phyloP scores from a whole-genome alignment of 2,888 invertebrate species.

The Tetheella fluctuosa region DNA sequence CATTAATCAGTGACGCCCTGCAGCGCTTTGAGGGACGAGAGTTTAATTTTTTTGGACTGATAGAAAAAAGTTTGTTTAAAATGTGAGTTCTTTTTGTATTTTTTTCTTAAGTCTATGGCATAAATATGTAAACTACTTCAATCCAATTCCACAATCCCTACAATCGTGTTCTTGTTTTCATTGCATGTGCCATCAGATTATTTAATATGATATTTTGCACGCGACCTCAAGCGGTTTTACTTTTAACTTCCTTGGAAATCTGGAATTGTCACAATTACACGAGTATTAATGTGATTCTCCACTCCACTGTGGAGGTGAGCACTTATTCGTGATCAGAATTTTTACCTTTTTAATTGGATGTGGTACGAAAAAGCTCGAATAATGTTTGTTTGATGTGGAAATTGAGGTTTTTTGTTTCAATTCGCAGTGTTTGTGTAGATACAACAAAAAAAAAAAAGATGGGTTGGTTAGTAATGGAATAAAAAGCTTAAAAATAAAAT shows the following conservation, averaged over 20 bases:
- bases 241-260: constrained; percentile 6
- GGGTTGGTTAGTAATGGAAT: not conserved
- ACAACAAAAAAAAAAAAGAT: not conserved
- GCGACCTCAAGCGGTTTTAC: constrained; percentile 10
- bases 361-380: not conserved
- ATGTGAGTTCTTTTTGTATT: no score
- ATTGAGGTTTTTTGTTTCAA: not conserved
- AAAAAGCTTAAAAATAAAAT: no score
- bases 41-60: not conserved
- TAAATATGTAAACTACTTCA: not conserved
- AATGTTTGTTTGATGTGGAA: constrained; percentile 2
- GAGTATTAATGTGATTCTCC: constrained; percentile 9
- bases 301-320: not conserved
- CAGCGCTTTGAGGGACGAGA: not conserved
- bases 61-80: no score
- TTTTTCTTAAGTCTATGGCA: no score
- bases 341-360: constrained; percentile 9
- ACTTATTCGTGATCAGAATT: constrained; percentile 11
- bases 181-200: constrained; percentile 6
- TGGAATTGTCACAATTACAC: constrained; percentile 8
- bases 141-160: not conserved
- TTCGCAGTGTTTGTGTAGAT: not conserved
- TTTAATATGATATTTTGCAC: constrained; percentile 15
- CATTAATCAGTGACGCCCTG: not conserved
- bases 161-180: constrained; percentile 3